Percentiles rank a stretch among this genome's conserved stretches.
Conservation (phyloP, 1,140 invertebrate species). For the Alviniconcha marisindica region DNA sequence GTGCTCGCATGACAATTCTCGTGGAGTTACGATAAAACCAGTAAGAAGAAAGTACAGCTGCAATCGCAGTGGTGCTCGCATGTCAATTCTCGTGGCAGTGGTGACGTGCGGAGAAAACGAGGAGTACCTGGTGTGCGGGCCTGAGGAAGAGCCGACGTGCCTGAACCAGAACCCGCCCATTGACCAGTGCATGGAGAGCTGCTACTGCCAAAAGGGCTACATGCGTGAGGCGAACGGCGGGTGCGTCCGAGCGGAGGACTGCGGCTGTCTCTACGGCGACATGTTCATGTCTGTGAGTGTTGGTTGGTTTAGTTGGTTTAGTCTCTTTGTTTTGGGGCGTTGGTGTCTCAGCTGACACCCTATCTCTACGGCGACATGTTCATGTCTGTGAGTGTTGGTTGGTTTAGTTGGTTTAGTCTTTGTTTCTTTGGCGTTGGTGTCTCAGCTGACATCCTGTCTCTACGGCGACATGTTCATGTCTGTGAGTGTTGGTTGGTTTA, state of each 20-base stretch:
- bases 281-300: neutral
- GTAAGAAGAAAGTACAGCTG: too few relatives aligned
- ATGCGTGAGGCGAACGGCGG: neutral
- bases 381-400: neutral
- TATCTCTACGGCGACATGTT: too few relatives aligned
- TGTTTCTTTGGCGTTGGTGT: neutral
- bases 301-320: too few relatives aligned
- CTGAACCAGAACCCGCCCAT: neutral
- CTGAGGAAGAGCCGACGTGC: neutral
- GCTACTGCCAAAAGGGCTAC: constrained; percentile 16
- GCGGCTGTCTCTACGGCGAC: constrained; percentile 1
- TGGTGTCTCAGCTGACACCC: too few relatives aligned
- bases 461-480: neutral
- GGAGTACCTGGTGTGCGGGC: constrained; percentile 15
- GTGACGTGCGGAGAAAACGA: constrained; percentile 7
- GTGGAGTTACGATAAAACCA: too few relatives aligned
- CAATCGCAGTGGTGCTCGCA: neutral
- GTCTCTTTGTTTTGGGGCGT: neutral
- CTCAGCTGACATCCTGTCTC: neutral
- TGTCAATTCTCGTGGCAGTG: constrained; percentile 7
- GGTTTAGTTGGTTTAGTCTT: neutral
- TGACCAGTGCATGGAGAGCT: neutral
- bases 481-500: too few relatives aligned
- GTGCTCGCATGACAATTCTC: too few relatives aligned
- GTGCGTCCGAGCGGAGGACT: neutral